phyloP scores from a whole-genome alignment of 2,113 vertebrate genomes.

The Hyla sarda region DNA sequence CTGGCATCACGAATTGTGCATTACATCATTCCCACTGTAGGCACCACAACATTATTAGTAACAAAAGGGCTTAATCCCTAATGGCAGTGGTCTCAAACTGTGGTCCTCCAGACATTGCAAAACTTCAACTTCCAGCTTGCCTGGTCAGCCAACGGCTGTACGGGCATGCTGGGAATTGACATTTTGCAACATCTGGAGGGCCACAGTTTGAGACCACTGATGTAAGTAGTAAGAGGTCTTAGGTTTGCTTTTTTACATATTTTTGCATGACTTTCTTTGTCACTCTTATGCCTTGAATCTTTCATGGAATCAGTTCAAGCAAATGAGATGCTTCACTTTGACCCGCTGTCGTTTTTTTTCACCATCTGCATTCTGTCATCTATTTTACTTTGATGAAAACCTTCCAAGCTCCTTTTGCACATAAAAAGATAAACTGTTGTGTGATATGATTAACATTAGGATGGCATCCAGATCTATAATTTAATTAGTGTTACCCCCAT shows the following conservation, averaged over 20 bases:
- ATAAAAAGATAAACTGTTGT: slow-evolving; percentile 35
- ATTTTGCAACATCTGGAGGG: too few species aligned
- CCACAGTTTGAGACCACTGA: too few species aligned
- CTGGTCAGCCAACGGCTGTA: too few species aligned
- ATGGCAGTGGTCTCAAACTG: too few species aligned
- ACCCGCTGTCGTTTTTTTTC: background rate
- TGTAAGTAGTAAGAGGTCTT: background rate
- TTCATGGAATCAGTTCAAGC: background rate
- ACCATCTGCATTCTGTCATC: slow-evolving; percentile 1
- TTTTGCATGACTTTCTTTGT: background rate
- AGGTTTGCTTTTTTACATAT: background rate
- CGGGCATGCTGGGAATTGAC: too few species aligned
- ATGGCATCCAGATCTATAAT: slow-evolving; percentile 45
- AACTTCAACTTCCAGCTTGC: too few species aligned
- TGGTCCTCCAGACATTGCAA: too few species aligned
- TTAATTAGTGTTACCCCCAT: slow-evolving; percentile 27
- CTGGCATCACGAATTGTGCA: too few species aligned
- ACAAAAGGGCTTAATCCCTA: too few species aligned
- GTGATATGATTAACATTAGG: slow-evolving; percentile 42
- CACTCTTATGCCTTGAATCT: background rate
- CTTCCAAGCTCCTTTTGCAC: slow-evolving; percentile 19
- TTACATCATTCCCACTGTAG: too few species aligned
- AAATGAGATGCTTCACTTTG: background rate
- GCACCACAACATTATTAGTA: too few species aligned
- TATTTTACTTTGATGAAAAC: slow-evolving; percentile 27